Base-by-base conservation (phyloP, 2,888 invertebrate species). In the Isotomurus palustris region DNA sequence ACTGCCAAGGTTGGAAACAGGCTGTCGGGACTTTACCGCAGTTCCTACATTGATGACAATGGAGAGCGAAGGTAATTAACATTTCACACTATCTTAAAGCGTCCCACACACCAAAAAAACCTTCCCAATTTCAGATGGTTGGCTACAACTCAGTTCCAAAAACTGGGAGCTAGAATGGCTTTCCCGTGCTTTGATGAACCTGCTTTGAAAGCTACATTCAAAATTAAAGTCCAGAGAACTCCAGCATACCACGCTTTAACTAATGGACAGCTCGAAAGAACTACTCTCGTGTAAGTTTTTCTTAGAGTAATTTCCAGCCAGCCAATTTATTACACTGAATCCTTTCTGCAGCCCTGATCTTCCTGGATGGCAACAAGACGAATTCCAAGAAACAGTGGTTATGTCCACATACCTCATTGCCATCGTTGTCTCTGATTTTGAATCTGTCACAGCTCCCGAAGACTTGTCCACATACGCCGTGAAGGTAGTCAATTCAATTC, bases 131-230 rank as follows among this genome's bases (percentile, higher is more conserved):
- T 29, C 4, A 62, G 61, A 36, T 57, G 38, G 25, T 29, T 55
- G 10, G 61, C 62, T 3, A 52, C 62, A 17, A 64, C 68, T 3
- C 65, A 68, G 35, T 66, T 64, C 38, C 62, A 68, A 54, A 58
- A 53, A 6, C 22, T 19, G 10, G 51, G 58, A 14, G 65, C 68
- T 3, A 19, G 56, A 10, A 40, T n/a, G 43, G 59, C 56, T 3
- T 65, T 67, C 35, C 67, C 67, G 2, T 67, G 63, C 27, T 65
- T 65, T 54, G 67, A 67, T 55, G 67, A 67, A 47, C 58, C 58
- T 6, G 57, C 40, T 10, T 44, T 63, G 8, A 47, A 41, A 25
- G 53, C 67, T 1, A 65, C 65, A 2, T 67, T 67, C 36, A 51
- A 56, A 47, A 47, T 67, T 4, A 59, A 24, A 14, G 53, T 67